A percentile compares a stretch with the other conserved stretches of the same genome.
Conservation (phyloP, 2,888 invertebrate genomes). For the Sarcophaga variegata region DNA sequence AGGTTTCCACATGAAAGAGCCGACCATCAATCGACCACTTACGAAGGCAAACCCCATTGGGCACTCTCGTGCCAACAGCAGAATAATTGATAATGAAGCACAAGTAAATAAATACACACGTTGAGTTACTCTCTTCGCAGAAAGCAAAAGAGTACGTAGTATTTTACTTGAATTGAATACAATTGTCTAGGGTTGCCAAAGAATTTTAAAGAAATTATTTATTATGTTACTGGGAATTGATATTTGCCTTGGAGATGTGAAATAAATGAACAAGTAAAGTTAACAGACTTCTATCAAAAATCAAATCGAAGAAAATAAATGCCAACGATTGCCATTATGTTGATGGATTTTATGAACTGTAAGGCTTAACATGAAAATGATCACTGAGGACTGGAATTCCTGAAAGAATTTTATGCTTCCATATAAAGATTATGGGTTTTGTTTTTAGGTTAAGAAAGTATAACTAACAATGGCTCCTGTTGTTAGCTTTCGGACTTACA, state of each 20-base stretch:
- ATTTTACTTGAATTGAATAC: background rate
- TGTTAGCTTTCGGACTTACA: no score
- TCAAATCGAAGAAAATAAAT: no score
- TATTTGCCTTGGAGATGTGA: background rate
- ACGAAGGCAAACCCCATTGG: slow-evolving; percentile 21
- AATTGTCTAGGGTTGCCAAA: slow-evolving; percentile 1
- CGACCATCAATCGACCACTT: slow-evolving; percentile 2
- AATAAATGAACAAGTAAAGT: no score
- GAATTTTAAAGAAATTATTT: background rate
- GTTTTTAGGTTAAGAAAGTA: no score
- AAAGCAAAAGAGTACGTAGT: background rate
- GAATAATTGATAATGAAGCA: background rate
- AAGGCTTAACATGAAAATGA: no score
- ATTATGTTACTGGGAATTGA: background rate
- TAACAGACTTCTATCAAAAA: no score
- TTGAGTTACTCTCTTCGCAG: background rate
- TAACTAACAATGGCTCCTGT: no score
- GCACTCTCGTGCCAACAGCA: slow-evolving; percentile 13
- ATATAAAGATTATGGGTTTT: no score
- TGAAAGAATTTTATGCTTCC: no score
- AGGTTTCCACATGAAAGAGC: background rate
- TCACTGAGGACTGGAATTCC: no score
- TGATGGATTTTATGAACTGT: no score
- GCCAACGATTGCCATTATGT: no score
- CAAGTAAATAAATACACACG: background rate